phyloP scores from a whole-genome alignment of 2,888 invertebrate genomes.

The Sphinx pinastri region DNA sequence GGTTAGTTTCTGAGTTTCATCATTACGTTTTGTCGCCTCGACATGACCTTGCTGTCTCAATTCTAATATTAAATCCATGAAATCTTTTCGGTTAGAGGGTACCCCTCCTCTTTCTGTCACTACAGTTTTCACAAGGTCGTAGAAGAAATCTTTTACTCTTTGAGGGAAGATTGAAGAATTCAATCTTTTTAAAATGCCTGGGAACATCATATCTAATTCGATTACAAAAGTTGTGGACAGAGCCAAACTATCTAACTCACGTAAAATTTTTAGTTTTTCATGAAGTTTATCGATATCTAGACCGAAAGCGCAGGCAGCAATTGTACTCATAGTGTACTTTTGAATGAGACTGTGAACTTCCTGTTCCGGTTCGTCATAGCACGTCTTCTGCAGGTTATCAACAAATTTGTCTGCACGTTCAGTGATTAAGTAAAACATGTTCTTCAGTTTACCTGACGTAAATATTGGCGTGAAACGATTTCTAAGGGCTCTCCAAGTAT shows the following conservation, averaged over 20 bases:
- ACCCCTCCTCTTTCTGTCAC: no score
- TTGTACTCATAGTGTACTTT: constrained; percentile 47
- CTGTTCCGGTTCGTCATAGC: constrained; percentile 40
- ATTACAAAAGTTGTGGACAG: constrained; percentile 35
- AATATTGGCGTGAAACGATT: no score
- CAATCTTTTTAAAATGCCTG: constrained; percentile 36
- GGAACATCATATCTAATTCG: constrained; percentile 56
- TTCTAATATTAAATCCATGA: constrained; percentile 38
- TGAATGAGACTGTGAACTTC: constrained; percentile 48
- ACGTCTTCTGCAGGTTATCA: constrained; percentile 40
- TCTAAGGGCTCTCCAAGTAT: constrained; percentile 26
- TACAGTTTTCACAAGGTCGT: no score
- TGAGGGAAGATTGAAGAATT: no score
- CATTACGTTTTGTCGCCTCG: constrained; percentile 35
- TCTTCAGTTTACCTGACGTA: no score
- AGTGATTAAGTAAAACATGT: no score
- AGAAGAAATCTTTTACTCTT: no score
- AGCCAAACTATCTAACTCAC: constrained; percentile 36
- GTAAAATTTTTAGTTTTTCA: constrained; percentile 37
- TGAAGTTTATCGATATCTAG: constrained; percentile 46
- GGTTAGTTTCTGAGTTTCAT: constrained; percentile 31
- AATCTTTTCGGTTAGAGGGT: no score
- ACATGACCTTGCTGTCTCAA: constrained; percentile 49
- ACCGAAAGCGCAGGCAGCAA: constrained; percentile 41
- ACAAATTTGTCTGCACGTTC: constrained; percentile 27